Evolutionary conservation across 2,888 invertebrate genomes (phyloP), one percentile per base, ranked within the genome.

Genomic region (Panzeria rudis): DNA sequence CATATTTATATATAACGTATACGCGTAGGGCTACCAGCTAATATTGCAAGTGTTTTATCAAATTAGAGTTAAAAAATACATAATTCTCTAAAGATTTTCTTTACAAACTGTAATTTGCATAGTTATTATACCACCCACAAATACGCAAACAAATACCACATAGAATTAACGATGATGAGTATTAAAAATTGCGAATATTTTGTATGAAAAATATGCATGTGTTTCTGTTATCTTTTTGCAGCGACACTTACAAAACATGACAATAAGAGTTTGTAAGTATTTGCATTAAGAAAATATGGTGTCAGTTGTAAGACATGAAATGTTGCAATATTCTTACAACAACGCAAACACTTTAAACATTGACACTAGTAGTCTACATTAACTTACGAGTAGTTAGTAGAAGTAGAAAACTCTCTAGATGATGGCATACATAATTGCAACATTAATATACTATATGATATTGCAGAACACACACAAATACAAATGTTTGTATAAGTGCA

Each of bases 281-380:
- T 52, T 47, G 32, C 32, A 68, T 62, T 56, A 72, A 47, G 38
- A 73, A 64, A 80, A 73, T 73, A 73, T 80, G 66, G 64, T 76
- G 71, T 47, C 64, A 76, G 54, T 77, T 64, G 64, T 64, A 71
- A 64, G 71, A 82, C 71, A 64, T 47, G 17, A 62, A 62, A 54
- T 82, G 61, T 61, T 50, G 50, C 35, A 54, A 56, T 32, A 71
- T 56, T 56, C 64, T 66, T 50, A 44, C 56, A 73, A 38, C 56
- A 71, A 47, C 1, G 4, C 35, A 68, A 38, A 69, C 64, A 54
- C 50, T 69, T 69, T 25, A 20, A 61, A 61, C 25, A 69, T 69
- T 41, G 47, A 61, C 59, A 61, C 56, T 61, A 69, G 47, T 50
- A 61, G 38, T 38, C 35, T 9, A 41, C 52, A 52, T 29, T 52